Base-by-base conservation (phyloP, 2,113 vertebrate species). In the Takifugu bimaculatus region DNA sequence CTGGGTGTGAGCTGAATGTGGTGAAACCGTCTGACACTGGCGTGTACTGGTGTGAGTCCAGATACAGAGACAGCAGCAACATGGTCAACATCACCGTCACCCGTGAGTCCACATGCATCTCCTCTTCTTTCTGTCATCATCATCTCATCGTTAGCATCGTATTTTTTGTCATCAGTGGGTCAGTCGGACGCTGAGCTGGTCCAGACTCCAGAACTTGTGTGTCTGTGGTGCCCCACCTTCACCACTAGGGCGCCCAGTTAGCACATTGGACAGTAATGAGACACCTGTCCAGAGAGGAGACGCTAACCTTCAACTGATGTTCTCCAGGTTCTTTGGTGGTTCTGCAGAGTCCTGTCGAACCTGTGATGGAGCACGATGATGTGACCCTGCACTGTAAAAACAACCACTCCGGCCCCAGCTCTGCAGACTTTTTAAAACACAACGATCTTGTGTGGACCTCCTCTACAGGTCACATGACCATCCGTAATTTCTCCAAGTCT, bases 21-120 rank as follows among this genome's bases (percentile, higher is more conserved):
- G 2, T 52, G 1, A 80, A 77, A 4, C 9, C 0, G n/a, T 0
- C 20, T 0, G 25, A 57, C 70, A 65, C n/a, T 1, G 74, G 78
- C 0, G 49, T 74, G 15, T 80, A 77, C 74, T 80, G 78, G 78
- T 80, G 78, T 25, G 15, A 70, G 0, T 71, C 74, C 0, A 10
- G 47, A 29, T 2, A 44, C 1, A 1, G 60, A 48, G 44, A 52
- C 6, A 77, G 67, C 65, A 77, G 74, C 78, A 15, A 58, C 13
- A 1, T 26, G 5, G 13, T 68, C 63, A 74, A 55, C 70, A 61
- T 80, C 70, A 64, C 50, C 0, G 3, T 80, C 27, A 61, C 29
- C 5, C 29, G 29, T 32, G 29, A 6, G 5, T 29, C 29, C 29
- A 6, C 29, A 3, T 32, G 29, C 7, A 4, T 32, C 5, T 32